phyloP scores from a whole-genome alignment of 2,888 invertebrate species.

The Chrysolina americana region DNA sequence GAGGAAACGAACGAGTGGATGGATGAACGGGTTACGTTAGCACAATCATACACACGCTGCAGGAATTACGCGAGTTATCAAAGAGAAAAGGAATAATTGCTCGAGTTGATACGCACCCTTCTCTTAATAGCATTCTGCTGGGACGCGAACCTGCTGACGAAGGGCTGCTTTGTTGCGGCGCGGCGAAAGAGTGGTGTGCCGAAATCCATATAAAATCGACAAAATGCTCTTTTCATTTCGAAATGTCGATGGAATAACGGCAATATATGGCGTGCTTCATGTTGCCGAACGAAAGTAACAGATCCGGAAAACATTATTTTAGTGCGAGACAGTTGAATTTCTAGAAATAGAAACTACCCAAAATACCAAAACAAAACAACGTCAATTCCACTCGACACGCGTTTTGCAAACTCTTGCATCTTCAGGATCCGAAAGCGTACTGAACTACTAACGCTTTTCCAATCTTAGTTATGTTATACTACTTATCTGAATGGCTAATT shows the following conservation, averaged over 20 bases:
- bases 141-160: slow-evolving; percentile 29
- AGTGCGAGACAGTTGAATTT: too few species aligned
- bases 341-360: too few species aligned
- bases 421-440: too few species aligned
- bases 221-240: neutral
- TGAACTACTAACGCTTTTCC: too few species aligned
- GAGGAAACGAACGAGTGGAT: slow-evolving; percentile 39
- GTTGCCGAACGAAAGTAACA: neutral
- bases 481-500: too few species aligned
- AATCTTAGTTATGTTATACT: too few species aligned
- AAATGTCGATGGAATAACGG: neutral
- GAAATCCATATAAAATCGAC: neutral
- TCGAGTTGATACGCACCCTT: slow-evolving; percentile 51
- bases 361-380: too few species aligned
- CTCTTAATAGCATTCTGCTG: slow-evolving; percentile 36
- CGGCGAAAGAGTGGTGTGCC: neutral
- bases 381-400: too few species aligned
- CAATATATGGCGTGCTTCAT: neutral
- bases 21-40: slow-evolving; percentile 35
- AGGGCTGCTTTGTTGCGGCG: slow-evolving; percentile 16
- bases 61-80: slow-evolving; percentile 44
- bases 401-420: too few species aligned
- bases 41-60: slow-evolving; percentile 30
- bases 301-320: too few species aligned
- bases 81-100: slow-evolving; percentile 55